phyloP scores from a whole-genome alignment of 2,888 invertebrate species.

The Rhopalosiphum nymphaeae region DNA sequence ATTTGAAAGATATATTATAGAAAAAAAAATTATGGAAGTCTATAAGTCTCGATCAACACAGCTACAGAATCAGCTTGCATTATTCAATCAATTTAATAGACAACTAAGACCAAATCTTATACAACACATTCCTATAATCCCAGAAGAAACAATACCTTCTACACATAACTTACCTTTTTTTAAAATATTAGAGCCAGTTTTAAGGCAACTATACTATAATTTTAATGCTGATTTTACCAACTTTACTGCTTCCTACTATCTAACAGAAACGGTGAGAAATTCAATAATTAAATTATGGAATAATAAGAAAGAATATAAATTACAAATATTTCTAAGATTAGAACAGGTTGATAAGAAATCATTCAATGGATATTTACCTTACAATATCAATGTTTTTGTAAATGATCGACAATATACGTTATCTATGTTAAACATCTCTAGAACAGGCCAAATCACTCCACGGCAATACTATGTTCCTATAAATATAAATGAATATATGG shows the following conservation, averaged over 20 bases:
- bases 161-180: conserved; percentile 19
- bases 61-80: neutral
- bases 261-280: neutral
- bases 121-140: neutral
- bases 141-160: neutral
- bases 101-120: neutral
- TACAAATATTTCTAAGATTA: conserved; percentile 58
- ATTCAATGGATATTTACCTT: conserved; percentile 11
- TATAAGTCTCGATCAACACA: neutral
- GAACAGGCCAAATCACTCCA: conserved; percentile 12
- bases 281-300: conserved; percentile 40
- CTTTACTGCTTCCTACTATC: neutral
- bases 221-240: neutral
- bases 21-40: conserved; percentile 26
- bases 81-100: neutral
- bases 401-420: conserved; percentile 19
- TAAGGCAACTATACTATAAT: neutral
- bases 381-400: conserved; percentile 36
- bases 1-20: neutral
- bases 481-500: conserved; percentile 30
- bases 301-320: conserved; percentile 41
- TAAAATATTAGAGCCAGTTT: neutral
- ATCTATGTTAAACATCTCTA: conserved; percentile 40
- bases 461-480: conserved; percentile 43
- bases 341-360: conserved; percentile 5